Conservation (phyloP, 2,797 vertebrate species). For the Lacerta bilineata region DNA sequence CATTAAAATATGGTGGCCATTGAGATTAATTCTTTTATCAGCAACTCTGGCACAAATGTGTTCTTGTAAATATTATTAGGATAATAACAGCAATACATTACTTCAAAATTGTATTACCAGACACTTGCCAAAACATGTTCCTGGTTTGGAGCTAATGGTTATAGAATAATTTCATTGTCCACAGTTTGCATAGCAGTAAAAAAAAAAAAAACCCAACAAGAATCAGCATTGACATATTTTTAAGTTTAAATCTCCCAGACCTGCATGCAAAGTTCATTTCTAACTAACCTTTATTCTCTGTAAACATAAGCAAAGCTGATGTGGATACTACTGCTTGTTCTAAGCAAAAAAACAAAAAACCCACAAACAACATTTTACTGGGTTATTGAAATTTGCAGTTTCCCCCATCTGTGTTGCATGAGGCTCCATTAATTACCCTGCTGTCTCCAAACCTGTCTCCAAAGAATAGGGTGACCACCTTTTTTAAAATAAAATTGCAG, state of each 20-base stretch:
- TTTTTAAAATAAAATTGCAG: slow-evolving; percentile 70
- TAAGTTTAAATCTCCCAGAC: not conserved
- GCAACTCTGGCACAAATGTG: slow-evolving; percentile 24
- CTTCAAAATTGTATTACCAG: slow-evolving; percentile 28
- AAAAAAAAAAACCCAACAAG: not conserved
- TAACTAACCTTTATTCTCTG: slow-evolving; percentile 35
- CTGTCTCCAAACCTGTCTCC: slow-evolving; percentile 62
- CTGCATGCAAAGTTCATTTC: slow-evolving; percentile 29
- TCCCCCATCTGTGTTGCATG: slow-evolving; percentile 32
- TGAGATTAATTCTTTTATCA: slow-evolving; percentile 54
- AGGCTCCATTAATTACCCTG: slow-evolving; percentile 66
- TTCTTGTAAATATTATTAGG: slow-evolving; percentile 57
- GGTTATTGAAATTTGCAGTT: slow-evolving; percentile 60
- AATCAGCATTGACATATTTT: not conserved
- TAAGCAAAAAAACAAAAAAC: slow-evolving; percentile 30
- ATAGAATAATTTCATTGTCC: slow-evolving; percentile 9
- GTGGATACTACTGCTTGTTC: slow-evolving; percentile 36
- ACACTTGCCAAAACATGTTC: slow-evolving; percentile 28
- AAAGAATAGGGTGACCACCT: slow-evolving; percentile 64
- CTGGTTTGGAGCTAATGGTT: not conserved
- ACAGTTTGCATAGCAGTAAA: not conserved
- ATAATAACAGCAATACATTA: slow-evolving; percentile 18
- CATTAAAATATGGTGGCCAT: slow-evolving; percentile 31
- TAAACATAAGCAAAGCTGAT: slow-evolving; percentile 35
- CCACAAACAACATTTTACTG: not conserved